Percentiles rank a stretch among this genome's conserved stretches.
These are phyloP conservation scores for Eilema caniola DNA, from an alignment of 2,888 invertebrate genomes.

Conservation along the genomic window DNA sequence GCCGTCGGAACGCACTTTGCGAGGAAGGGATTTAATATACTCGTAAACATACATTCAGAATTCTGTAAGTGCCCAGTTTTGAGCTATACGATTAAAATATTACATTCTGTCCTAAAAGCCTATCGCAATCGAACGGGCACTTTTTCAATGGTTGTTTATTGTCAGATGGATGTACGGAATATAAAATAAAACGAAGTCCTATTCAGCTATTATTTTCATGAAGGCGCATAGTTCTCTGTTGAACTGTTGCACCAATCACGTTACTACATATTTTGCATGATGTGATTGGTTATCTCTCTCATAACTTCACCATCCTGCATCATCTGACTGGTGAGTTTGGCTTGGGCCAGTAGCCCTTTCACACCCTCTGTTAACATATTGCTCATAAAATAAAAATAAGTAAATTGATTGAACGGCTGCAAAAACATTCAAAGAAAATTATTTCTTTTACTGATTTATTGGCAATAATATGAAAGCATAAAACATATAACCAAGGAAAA, in stretches of 20 bases:
- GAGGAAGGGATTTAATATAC: neutral
- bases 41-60: neutral
- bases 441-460: constrained; percentile 4
- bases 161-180: neutral
- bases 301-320: no score
- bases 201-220: no score
- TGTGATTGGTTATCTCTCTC: no score
- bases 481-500: neutral
- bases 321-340: no score
- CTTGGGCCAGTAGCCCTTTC: no score
- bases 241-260: no score
- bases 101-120: neutral
- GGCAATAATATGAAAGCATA: neutral
- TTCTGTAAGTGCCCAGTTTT: neutral
- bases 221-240: no score
- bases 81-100: neutral
- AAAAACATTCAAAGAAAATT: neutral
- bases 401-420: neutral
- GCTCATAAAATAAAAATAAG: neutral
- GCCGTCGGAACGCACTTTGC: neutral
- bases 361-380: neutral
- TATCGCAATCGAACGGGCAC: neutral
- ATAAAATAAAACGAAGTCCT: no score
- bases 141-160: neutral
- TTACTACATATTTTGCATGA: no score